Evolutionary conservation across 1,140 invertebrate species (phyloP).

Genomic region (Penaeus japonicus): DNA sequence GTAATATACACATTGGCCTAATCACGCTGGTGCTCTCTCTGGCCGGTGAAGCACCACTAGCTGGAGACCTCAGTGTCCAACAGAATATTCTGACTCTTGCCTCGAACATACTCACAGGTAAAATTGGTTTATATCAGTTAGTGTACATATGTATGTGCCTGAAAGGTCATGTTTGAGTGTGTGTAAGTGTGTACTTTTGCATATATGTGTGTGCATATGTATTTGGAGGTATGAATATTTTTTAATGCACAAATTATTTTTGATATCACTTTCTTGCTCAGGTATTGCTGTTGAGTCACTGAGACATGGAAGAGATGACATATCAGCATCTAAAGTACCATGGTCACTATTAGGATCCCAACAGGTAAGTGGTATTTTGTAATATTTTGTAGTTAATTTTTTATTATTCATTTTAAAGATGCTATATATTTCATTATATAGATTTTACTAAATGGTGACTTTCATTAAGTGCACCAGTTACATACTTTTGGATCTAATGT

Average conservation of each 20-base stretch:
- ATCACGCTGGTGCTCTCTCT: conserved; percentile 68
- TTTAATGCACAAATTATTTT: neutral
- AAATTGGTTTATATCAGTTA: neutral
- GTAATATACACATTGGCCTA: conserved; percentile 63
- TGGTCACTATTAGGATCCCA: conserved; percentile 32
- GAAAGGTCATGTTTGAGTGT: neutral
- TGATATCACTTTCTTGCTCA: neutral
- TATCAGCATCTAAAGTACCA: neutral
- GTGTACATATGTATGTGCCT: neutral
- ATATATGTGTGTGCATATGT: neutral
- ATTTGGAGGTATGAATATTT: neutral
- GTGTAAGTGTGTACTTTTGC: neutral
- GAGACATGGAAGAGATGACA: conserved; percentile 24
- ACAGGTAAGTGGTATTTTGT: conserved; percentile 18
- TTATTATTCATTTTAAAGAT: neutral
- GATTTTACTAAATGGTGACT: too few relatives aligned
- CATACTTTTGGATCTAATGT: neutral
- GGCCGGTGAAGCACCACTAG: conserved; percentile 69
- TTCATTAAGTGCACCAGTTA: neutral
- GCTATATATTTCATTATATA: too few relatives aligned
- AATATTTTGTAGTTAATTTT: neutral
- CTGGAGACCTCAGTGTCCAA: conserved; percentile 73
- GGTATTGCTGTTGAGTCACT: conserved; percentile 29
- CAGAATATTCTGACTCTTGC: conserved; percentile 71
- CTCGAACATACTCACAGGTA: conserved; percentile 74